Evolutionary conservation across 2,797 vertebrate genomes (phyloP), one percentile per base, ranked within the genome.

Genomic region (Crocodylus rhombifer): DNA sequence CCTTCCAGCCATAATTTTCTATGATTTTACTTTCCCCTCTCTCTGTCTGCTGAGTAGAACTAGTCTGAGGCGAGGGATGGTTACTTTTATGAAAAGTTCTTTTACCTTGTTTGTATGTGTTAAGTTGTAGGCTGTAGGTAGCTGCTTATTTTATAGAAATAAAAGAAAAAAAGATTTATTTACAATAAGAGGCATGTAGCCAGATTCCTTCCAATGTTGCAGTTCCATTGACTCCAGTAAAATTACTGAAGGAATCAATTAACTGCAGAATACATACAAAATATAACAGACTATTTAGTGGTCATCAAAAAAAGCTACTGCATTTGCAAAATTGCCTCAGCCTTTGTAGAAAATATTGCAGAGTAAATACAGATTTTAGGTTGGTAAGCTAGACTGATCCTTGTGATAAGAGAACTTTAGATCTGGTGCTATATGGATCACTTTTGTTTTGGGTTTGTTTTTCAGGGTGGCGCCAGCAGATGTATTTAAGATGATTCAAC

Each of bases 401-500:
- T 81, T 88, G 33, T 76, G 75, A 33, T 2, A 81, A 28, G 15
- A 83, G 14, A 77, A 61, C 67, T 28, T 82, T 1, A 0, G 5
- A 5, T 10, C 15, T 91, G 42, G 28, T 81, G 56, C 42, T 30
- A 51, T n/a, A 57, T 55, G 85, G 5, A 5, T 63, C 58, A 55
- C 26, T 84, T 85, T 87, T 11, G 51, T 87, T 82, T 33, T 83
- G 51, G 9, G 56, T 60, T 84, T 90, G 3, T 7, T 76, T 28
- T 81, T 80, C 21, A 98, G 86, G 71, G 23, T 85, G n/a, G 75
- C 87, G 77, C 90, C 86, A 80, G 42, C 7, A 64, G 75, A 94
- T 14, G 84, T 97, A 86, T 97, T 95, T 90, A 89, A 90, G 77
- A 95, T 96, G 96, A 91, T 97, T 92, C 96, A 95, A 16, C 90